Base-by-base conservation (phyloP, 2,797 vertebrate species). In the Sandelia bainsii region DNA sequence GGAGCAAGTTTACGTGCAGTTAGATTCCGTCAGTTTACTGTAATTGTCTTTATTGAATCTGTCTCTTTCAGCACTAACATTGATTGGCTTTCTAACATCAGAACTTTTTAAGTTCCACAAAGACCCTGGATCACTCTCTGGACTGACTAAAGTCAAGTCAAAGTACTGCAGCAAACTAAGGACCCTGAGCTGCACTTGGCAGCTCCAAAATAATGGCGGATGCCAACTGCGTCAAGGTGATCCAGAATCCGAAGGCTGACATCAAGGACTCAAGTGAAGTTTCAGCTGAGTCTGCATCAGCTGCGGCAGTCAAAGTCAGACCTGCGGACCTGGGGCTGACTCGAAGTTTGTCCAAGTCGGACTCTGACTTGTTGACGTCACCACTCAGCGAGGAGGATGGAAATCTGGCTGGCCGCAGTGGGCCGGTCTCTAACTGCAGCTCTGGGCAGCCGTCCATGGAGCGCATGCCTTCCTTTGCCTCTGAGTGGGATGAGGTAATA, bases 401-500 rank as follows among this genome's bases (percentile, higher is more conserved):
- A 61, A 88, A 87, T 73, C 95, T 97, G 93, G 93, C 95, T n/a
- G 95, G 95, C 85, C 95, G 96, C 67, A 96, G 96, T 0, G 97
- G 97, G 86, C 98, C 97, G 0, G 90, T 97, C 85, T 96, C 95
- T 29, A 96, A 96, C 93, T 97, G 97, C 89, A 96, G 95, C 87
- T 54, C 93, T 0, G 94, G 94, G 40, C 96, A 96, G 92, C 95
- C 95, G 79, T 94, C 96, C 82, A 93, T 95, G 87, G 95, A 98
- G 86, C 96, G 96, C 90, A 97, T 97, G 1, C 96, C 97, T 0
- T 99, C 98, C 50, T 99, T 99, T 34, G 94, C 97, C 69, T 98
- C 97, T 0, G 98, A 99, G 90, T 99, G 98, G 98, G 98, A 99
- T 76, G 98, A 99, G 98, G 98, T 99, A 95, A 92, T 83, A 76